Evolutionary conservation across 2,797 vertebrate species (phyloP).

Genomic region (Sus cebifrons): DNA sequence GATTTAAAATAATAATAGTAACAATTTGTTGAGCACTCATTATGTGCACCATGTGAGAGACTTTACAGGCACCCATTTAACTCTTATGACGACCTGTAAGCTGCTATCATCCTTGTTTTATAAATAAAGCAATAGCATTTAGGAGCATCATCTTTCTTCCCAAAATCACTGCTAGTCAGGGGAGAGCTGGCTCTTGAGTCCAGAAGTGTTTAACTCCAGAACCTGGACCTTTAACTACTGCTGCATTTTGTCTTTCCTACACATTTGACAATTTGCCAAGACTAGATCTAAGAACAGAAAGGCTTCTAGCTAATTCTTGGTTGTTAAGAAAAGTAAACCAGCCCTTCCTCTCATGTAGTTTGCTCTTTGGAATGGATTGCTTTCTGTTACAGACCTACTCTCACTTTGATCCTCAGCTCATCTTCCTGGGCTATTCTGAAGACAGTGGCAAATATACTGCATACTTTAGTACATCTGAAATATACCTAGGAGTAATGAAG

Average conservation of each 20-base stretch:
- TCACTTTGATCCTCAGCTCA: not conserved
- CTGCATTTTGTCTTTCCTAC: not conserved
- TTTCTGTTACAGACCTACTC: not conserved
- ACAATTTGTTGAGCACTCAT: not conserved
- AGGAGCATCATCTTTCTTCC: not conserved
- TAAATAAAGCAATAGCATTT: not conserved
- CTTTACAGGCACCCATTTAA: not conserved
- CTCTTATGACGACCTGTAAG: not conserved
- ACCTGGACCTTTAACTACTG: not conserved
- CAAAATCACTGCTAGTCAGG: not conserved
- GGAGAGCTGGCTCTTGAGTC: not conserved
- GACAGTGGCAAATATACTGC: not conserved
- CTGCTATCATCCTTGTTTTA: not conserved
- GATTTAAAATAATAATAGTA: constrained; percentile 15
- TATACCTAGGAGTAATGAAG: not conserved
- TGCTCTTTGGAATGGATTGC: not conserved
- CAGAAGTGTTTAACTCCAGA: not conserved
- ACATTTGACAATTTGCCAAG: not conserved
- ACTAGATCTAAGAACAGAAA: not conserved
- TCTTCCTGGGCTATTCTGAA: not conserved
- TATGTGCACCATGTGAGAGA: not conserved
- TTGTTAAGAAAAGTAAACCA: constrained; percentile 35
- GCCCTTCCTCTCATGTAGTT: not conserved
- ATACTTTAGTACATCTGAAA: not conserved
- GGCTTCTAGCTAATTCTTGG: not conserved